Evolutionary conservation across 2,888 invertebrate genomes (phyloP).

Genomic region (Drosophila leonis): DNA sequence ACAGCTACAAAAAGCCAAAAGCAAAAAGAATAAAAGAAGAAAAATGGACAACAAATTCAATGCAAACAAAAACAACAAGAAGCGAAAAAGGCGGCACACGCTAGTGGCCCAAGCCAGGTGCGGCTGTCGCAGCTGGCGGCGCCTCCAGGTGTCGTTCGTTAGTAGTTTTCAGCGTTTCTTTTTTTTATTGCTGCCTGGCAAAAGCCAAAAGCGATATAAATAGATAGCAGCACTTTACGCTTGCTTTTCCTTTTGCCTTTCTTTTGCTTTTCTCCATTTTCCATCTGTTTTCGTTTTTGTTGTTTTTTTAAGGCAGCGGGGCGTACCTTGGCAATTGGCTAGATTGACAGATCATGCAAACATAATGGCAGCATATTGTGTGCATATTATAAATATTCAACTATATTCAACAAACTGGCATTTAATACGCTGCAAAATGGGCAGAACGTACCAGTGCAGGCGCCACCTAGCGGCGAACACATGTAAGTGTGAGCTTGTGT

Average conservation of each 20-base stretch:
- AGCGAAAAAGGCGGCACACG: conserved; percentile 52
- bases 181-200: conserved; percentile 50
- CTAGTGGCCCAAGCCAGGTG: conserved; percentile 36
- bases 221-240: conserved; percentile 77
- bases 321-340: conserved; percentile 60
- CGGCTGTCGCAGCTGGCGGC: conserved; percentile 20
- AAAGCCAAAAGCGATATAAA: conserved; percentile 80
- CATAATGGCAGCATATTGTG: conserved; percentile 77
- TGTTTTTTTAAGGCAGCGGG: conserved; percentile 2
- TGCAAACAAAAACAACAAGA: conserved; percentile 57
- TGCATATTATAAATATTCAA: conserved; percentile 78
- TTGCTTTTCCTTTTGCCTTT: conserved; percentile 33
- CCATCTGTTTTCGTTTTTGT: conserved; percentile 12
- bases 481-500: neutral
- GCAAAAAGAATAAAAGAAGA: conserved; percentile 24
- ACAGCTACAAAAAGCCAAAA: conserved; percentile 13
- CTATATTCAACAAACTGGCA: conserved; percentile 70
- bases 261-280: conserved; percentile 10
- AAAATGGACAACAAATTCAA: conserved; percentile 67
- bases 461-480: too few relatives aligned
- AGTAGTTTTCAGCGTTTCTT: conserved; percentile 74
- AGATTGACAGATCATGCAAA: conserved; percentile 80
- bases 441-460: neutral
- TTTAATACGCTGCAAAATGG: conserved; percentile 31
- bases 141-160: conserved; percentile 77